Conservation (phyloP, 2,888 invertebrate species). For the Mactromeris polynyma region DNA sequence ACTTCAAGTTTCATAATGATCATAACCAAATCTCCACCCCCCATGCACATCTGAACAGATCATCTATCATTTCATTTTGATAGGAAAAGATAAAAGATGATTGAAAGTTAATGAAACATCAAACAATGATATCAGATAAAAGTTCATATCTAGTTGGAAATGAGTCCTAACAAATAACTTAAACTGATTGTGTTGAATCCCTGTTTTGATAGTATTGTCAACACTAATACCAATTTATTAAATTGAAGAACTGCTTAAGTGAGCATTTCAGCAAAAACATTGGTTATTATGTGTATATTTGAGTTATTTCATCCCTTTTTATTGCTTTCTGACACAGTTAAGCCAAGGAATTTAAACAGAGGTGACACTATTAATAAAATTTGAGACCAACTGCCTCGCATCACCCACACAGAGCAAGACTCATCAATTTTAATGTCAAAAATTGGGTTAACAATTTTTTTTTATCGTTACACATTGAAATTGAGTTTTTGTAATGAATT, state of each 20-base stretch:
- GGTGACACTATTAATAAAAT: background rate
- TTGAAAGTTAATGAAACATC: constrained; percentile 14
- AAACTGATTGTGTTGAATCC: constrained; percentile 11
- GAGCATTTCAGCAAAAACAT: background rate
- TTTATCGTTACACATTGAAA: too few relatives aligned
- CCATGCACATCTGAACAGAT: background rate
- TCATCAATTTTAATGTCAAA: background rate
- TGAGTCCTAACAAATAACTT: constrained; percentile 33
- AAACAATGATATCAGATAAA: constrained; percentile 21
- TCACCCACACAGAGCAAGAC: background rate
- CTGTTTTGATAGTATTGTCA: constrained; percentile 6
- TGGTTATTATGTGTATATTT: background rate
- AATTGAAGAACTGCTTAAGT: background rate
- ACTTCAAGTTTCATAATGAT: background rate
- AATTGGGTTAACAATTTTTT: background rate
- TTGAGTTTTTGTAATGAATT: too few relatives aligned
- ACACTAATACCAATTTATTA: background rate
- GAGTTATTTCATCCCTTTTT: background rate
- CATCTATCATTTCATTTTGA: constrained; percentile 18
- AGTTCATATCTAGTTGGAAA: constrained; percentile 6
- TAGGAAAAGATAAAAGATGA: constrained; percentile 31
- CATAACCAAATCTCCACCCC: background rate
- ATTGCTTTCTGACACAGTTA: background rate
- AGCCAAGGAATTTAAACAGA: background rate
- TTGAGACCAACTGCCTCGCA: background rate